These are phyloP conservation scores for Leptothorax acervorum DNA, from an alignment of 2,888 invertebrate species.

Conservation along the genomic window DNA sequence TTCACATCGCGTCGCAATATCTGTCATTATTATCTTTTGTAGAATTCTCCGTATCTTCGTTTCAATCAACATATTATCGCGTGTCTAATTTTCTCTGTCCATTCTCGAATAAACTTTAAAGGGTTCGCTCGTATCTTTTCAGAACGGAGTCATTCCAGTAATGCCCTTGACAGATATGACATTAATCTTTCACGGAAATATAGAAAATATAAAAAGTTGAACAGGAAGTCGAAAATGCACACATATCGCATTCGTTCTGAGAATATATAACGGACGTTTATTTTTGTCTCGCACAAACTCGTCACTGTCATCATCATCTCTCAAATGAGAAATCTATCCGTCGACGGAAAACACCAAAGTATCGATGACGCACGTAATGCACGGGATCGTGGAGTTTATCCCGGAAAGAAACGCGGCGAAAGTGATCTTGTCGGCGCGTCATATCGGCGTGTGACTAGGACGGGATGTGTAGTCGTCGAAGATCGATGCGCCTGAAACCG, in stretches of 20 bases:
- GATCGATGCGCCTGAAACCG: constrained; percentile 72
- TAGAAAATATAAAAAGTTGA: neutral
- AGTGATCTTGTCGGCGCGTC: constrained; percentile 70
- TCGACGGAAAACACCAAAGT: neutral
- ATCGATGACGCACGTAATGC: constrained; percentile 22
- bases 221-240: neutral
- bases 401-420: constrained; percentile 61
- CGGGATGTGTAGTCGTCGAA: constrained; percentile 58
- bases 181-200: neutral
- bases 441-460: constrained; percentile 45
- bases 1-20: neutral
- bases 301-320: neutral
- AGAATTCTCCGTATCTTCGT: neutral
- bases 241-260: neutral
- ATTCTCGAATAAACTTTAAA: neutral
- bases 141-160: neutral
- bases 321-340: neutral
- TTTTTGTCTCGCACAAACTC: neutral
- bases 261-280: neutral
- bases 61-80: neutral
- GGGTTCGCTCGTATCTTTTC: neutral
- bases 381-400: constrained; percentile 5
- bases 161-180: neutral
- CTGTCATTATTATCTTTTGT: neutral
- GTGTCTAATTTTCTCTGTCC: neutral